Percentiles rank a stretch among this genome's conserved stretches.
Conservation (phyloP, 2,888 invertebrate species). For the Agrotis ipsilon region DNA sequence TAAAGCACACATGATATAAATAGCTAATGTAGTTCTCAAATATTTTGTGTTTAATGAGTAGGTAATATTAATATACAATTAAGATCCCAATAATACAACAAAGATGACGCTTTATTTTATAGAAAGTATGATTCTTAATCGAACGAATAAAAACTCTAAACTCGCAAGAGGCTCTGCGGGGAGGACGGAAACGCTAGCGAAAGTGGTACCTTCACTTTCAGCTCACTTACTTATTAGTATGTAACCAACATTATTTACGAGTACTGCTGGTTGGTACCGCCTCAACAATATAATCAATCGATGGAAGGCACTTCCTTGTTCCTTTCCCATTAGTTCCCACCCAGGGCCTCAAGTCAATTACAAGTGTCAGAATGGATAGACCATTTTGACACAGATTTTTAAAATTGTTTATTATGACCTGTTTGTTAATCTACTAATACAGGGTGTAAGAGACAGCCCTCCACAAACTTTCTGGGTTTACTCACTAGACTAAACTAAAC, state of each 20-base stretch:
- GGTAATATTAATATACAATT: slow-evolving; percentile 11
- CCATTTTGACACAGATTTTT: too few species aligned
- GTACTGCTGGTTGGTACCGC: slow-evolving; percentile 24
- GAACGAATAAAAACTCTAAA: slow-evolving; percentile 65
- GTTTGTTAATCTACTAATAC: too few species aligned
- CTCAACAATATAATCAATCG: slow-evolving; percentile 17
- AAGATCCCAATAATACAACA: slow-evolving; percentile 26
- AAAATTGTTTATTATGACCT: too few species aligned
- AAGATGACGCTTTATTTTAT: slow-evolving; percentile 54
- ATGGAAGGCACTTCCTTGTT: slow-evolving; percentile 19
- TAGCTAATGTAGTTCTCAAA: background rate
- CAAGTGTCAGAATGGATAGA: too few species aligned
- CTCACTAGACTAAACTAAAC: too few species aligned
- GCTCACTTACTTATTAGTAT: slow-evolving; percentile 64
- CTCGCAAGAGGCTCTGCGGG: slow-evolving; percentile 65
- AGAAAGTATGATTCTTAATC: slow-evolving; percentile 73
- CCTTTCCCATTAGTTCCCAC: slow-evolving; percentile 1
- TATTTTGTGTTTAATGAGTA: too few species aligned
- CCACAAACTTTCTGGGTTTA: too few species aligned
- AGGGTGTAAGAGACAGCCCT: too few species aligned
- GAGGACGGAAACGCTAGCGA: slow-evolving; percentile 75
- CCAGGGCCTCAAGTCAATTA: too few species aligned
- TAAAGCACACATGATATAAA: background rate
- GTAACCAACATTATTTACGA: slow-evolving; percentile 54
- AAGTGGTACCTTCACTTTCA: slow-evolving; percentile 85